phyloP scores from a whole-genome alignment of 2,888 invertebrate genomes.

The Lochmaea crataegi region DNA sequence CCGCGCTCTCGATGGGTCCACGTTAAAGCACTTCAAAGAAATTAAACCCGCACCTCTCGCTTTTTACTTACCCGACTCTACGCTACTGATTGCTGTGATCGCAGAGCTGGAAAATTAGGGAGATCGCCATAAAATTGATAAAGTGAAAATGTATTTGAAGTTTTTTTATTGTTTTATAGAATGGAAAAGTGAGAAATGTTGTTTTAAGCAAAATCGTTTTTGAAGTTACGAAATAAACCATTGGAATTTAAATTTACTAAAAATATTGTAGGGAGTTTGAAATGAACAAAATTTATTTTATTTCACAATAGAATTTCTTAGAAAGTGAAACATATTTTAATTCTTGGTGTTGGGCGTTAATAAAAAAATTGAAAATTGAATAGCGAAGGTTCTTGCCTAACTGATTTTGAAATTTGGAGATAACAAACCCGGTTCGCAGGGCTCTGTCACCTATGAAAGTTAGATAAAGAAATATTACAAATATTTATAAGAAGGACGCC shows the following conservation, averaged over 20 bases:
- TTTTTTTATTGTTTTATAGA: neutral
- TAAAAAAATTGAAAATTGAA: too few relatives aligned
- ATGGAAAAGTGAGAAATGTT: neutral
- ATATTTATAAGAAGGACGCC: too few relatives aligned
- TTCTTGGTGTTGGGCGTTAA: too few relatives aligned
- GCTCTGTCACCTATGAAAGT: too few relatives aligned
- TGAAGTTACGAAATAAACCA: neutral
- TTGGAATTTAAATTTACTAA: neutral
- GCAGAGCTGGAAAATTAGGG: conserved; percentile 22
- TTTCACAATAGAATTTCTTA: too few relatives aligned
- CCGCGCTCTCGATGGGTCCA: conserved; percentile 10
- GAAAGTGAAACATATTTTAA: too few relatives aligned
- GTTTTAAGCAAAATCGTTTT: neutral
- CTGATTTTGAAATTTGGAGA: too few relatives aligned
- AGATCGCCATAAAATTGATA: conserved; percentile 22
- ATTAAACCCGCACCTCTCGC: conserved; percentile 15
- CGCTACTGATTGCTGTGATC: conserved; percentile 28
- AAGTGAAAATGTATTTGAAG: neutral
- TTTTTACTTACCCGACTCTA: conserved; percentile 11
- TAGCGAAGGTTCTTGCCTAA: too few relatives aligned
- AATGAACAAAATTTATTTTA: too few relatives aligned
- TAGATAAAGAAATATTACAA: too few relatives aligned
- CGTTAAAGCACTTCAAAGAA: conserved; percentile 29
- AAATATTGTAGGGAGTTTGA: too few relatives aligned
- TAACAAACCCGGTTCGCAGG: too few relatives aligned